Evolutionary conservation across 2,888 invertebrate species (phyloP), one percentile per base, ranked within the genome.

Genomic region (Agrotis clavis): DNA sequence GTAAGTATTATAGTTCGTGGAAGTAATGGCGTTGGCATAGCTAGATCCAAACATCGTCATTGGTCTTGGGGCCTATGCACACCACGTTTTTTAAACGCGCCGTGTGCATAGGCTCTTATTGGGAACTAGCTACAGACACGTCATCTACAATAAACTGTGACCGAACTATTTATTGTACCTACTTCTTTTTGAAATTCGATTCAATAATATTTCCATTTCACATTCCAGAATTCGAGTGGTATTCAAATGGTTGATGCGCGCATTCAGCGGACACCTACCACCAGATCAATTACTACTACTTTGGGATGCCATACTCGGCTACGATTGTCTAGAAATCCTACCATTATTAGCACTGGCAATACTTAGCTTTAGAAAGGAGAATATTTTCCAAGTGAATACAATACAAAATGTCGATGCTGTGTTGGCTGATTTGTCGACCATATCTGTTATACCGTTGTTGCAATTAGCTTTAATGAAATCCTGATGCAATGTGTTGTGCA

Each of bases 191-290:
- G 1, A 19, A 45, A 16, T 50, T 41, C 41, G 11, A 41, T 11
- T 41, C 41, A 35, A 61, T 64, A 30, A 47, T 41, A 11, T 35
- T 35, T 9, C 4, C 16, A 9, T 21, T 60, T 81, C 63, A 53
- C 88, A 90, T 78, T 92, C 16, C 91, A 99, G 99, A 4, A 97
- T 99, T 67, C 97, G 98, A 87, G 97, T 99, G 41, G 99, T 99
- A 1, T 99, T 99, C 92, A 99, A 99, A 93, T 99, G 99, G 99
- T 93, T 99, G 60, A 99, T 99, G 98, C 97, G 99, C 80, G 99
- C 98, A 2, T 99, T 99, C 92, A 99, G 99, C 87, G 99, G 99
- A 0, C 99, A 99, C 90, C 96, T 99, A 62, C 98, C 99, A 0
- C 99, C 99, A 0, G 99, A 99, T 89, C 99, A 99, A 92, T 97